Conservation (phyloP, 1,140 invertebrate species). For the Megalonaias nervosa region DNA sequence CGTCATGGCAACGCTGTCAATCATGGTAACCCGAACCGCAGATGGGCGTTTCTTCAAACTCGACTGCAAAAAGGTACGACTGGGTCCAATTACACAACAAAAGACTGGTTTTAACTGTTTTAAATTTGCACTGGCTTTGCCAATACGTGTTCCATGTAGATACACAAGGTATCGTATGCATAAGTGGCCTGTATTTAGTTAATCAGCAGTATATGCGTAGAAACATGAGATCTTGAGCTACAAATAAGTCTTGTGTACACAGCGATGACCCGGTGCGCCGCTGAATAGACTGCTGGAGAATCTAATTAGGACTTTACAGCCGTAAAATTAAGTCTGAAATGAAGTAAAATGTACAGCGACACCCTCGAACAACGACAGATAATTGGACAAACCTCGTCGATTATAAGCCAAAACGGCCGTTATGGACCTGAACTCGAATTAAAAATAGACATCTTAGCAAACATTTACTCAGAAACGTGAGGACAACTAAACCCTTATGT, state of each 20-base stretch:
- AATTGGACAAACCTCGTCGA: no score
- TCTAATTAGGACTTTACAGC: no score
- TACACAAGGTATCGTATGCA: constrained; percentile 25
- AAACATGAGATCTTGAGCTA: constrained; percentile 3
- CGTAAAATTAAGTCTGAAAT: no score
- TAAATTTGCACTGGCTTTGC: constrained; percentile 3
- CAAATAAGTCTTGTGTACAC: not conserved
- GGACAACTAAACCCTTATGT: no score
- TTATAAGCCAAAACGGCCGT: no score
- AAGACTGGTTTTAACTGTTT: constrained; percentile 38
- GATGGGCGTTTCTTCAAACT: constrained; percentile 45
- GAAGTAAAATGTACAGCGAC: no score
- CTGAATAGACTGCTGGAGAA: not conserved
- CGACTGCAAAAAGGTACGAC: constrained; percentile 26
- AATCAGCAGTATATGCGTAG: constrained; percentile 9
- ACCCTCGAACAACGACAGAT: no score
- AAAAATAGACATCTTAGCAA: no score
- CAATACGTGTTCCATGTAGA: constrained; percentile 1
- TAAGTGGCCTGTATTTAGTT: constrained; percentile 35
- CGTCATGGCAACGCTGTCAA: constrained; percentile 67
- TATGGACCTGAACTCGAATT: no score
- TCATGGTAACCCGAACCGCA: constrained; percentile 63
- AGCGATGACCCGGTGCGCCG: constrained; percentile 15
- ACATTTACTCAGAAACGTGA: no score
- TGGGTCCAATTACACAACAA: constrained; percentile 39